Conservation (phyloP, 2,113 vertebrate genomes). For the Nibea albiflora region DNA sequence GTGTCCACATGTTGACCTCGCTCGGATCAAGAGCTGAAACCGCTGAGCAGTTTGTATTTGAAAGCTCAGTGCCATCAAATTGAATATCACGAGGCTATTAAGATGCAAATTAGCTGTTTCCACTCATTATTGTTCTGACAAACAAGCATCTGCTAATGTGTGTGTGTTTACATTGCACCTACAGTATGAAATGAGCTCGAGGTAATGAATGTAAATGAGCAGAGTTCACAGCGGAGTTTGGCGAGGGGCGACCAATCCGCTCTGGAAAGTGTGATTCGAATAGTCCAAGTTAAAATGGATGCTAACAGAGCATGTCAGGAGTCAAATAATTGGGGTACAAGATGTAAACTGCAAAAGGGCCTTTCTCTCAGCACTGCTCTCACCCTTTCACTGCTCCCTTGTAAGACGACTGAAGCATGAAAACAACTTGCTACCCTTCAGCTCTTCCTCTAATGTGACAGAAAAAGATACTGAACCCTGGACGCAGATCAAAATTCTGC, state of each 20-base stretch:
- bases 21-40: conserved; percentile 5
- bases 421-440: conserved; percentile 30
- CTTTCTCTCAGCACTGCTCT: not conserved
- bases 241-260: not conserved
- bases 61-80: conserved; percentile 18
- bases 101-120: conserved; percentile 55
- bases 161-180: conserved; percentile 41
- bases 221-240: conserved; percentile 9
- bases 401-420: conserved; percentile 32
- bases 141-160: conserved; percentile 43
- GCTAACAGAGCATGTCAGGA: not conserved
- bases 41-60: conserved; percentile 13
- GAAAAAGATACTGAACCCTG: conserved; percentile 10
- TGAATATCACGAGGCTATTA: conserved; percentile 44
- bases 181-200: conserved; percentile 15
- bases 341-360: not conserved
- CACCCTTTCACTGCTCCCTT: conserved; percentile 21
- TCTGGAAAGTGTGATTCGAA: not conserved
- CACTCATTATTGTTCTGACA: conserved; percentile 51
- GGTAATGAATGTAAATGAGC: conserved; percentile 44
- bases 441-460: conserved; percentile 38
- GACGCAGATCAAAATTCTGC: conserved; percentile 37
- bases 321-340: not conserved
- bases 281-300: conserved; percentile 12
- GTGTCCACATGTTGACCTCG: conserved; percentile 16